Evolutionary conservation across 2,888 invertebrate species (phyloP).

Genomic region (Erannis defoliaria): DNA sequence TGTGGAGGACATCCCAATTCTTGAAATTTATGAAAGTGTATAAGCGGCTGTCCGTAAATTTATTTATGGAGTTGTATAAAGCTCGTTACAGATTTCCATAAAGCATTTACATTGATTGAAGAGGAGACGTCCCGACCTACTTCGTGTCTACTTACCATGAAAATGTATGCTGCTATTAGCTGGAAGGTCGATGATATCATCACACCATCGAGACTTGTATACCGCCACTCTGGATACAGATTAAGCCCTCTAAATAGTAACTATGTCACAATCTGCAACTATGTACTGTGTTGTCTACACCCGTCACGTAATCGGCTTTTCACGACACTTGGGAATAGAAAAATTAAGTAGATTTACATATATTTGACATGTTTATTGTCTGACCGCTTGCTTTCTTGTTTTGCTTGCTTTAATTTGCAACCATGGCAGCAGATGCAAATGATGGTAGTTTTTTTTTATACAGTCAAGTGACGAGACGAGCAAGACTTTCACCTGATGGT

Average conservation of each 20-base stretch:
- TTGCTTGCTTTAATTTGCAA: too few species aligned
- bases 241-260: constrained; percentile 58
- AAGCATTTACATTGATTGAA: constrained; percentile 67
- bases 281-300: constrained; percentile 2
- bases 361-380: too few species aligned
- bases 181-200: constrained; percentile 83
- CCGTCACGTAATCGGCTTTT: background rate
- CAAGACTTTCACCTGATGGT: too few species aligned
- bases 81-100: constrained; percentile 55
- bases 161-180: constrained; percentile 74
- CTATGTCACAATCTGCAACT: constrained; percentile 10
- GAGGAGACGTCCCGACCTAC: constrained; percentile 67
- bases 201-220: constrained; percentile 72
- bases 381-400: too few species aligned
- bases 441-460: too few species aligned
- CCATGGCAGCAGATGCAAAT: too few species aligned
- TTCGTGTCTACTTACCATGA: constrained; percentile 64
- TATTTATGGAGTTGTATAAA: constrained; percentile 38
- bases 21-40: constrained; percentile 23
- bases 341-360: background rate
- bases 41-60: constrained; percentile 26
- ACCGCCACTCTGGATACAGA: constrained; percentile 65
- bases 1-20: constrained; percentile 43
- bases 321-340: constrained; percentile 7
- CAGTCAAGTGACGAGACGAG: too few species aligned